A percentile compares a stretch with the other conserved stretches of the same genome.
These are phyloP conservation scores for Sceloporus tristichus DNA, from an alignment of 2,113 vertebrate species.

Conservation along the genomic window DNA sequence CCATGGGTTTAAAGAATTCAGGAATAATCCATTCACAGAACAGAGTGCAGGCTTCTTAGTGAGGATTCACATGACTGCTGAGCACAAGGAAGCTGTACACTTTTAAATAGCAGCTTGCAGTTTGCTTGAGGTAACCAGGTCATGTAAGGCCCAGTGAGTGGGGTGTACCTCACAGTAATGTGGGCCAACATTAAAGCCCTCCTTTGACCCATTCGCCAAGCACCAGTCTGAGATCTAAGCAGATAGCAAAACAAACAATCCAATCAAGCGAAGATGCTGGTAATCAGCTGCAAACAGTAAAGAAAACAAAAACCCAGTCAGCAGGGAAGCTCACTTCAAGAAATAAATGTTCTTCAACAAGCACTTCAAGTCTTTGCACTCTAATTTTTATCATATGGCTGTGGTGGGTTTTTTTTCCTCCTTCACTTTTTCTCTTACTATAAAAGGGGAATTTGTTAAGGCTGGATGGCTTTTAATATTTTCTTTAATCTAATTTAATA, in stretches of 20 bases:
- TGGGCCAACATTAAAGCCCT: neutral
- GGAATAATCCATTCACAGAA: conserved; percentile 51
- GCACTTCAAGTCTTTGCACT: neutral
- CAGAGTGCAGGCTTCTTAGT: conserved; percentile 56
- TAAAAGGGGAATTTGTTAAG: neutral
- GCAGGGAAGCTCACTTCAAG: conserved; percentile 9
- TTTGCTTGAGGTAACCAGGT: conserved; percentile 21
- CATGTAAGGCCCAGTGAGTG: neutral
- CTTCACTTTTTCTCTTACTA: neutral
- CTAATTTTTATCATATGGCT: neutral
- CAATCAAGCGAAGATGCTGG: neutral
- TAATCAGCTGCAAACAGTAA: conserved; percentile 19
- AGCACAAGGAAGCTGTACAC: neutral
- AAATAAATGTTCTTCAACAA: conserved; percentile 16
- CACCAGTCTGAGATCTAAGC: neutral
- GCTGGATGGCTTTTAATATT: neutral
- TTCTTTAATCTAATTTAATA: conserved; percentile 6
- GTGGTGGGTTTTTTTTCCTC: neutral
- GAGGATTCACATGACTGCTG: conserved; percentile 35
- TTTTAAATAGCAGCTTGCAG: conserved; percentile 13
- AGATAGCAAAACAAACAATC: neutral
- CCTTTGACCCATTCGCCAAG: neutral
- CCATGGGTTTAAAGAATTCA: conserved; percentile 55
- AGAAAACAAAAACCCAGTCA: neutral
- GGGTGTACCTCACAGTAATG: neutral